These are phyloP conservation scores for Orcinus orca DNA, from an alignment of 2,113 vertebrate species.

Conservation along the genomic window DNA sequence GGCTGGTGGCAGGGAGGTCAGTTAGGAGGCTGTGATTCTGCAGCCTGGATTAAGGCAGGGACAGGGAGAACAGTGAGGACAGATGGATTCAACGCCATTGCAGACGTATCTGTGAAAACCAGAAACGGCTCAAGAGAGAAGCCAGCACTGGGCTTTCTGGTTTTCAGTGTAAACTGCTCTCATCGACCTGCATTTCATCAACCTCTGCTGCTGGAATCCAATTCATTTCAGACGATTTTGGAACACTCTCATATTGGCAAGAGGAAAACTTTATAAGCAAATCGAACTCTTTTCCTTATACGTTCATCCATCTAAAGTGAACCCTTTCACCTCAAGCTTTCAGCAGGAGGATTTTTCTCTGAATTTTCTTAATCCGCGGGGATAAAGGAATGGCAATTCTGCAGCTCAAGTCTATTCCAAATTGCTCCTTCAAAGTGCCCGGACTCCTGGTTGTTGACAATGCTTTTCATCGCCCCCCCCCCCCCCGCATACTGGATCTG, in stretches of 20 bases:
- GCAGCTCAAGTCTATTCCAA: neutral
- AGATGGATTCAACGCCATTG: neutral
- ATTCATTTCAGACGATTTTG: conserved; percentile 8
- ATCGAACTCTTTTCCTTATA: conserved; percentile 18
- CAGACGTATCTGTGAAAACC: neutral
- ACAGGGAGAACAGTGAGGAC: neutral
- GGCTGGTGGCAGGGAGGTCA: neutral
- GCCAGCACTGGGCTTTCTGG: neutral
- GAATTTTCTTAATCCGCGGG: conserved; percentile 15
- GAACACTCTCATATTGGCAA: neutral
- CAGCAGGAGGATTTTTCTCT: neutral
- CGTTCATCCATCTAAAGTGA: neutral
- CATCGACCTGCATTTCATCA: conserved; percentile 10
- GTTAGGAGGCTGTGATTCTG: neutral
- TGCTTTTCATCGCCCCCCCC: neutral
- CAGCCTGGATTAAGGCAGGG: neutral
- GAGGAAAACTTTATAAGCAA: neutral
- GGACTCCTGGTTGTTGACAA: neutral
- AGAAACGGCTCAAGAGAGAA: neutral
- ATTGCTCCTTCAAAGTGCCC: neutral
- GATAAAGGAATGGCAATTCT: neutral
- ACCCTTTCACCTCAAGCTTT: neutral
- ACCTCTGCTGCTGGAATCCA: neutral
- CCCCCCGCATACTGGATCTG: neutral
- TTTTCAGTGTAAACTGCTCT: neutral